phyloP scores from a whole-genome alignment of 2,797 vertebrate genomes.

The Aplochiton taeniatus region DNA sequence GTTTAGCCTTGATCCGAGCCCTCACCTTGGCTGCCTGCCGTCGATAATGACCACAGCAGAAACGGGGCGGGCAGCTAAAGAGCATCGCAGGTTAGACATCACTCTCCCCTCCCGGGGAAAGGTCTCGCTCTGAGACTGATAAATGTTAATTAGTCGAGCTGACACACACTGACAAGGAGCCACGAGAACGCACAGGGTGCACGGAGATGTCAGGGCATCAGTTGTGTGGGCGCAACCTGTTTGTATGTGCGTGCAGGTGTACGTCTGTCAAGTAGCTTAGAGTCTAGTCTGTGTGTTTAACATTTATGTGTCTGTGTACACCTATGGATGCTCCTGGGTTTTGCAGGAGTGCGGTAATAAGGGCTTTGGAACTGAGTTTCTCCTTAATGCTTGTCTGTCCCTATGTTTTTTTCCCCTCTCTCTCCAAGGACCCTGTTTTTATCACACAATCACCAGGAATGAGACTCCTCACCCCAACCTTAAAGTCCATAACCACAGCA shows the following conservation, averaged over 20 bases:
- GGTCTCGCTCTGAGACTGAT: conserved; percentile 75
- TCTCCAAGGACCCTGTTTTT: no score
- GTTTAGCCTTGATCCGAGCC: conserved; percentile 49
- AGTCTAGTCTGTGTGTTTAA: no score
- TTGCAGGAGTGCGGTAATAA: no score
- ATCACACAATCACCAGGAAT: no score
- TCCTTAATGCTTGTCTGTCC: no score
- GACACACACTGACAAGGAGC: conserved; percentile 57
- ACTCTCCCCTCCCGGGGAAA: conserved; percentile 58
- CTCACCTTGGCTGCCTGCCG: conserved; percentile 48
- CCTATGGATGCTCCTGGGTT: no score
- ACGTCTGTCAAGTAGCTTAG: not conserved
- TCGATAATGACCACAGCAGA: conserved; percentile 61
- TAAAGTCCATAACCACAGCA: no score
- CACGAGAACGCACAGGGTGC: conserved; percentile 20
- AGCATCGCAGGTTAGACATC: conserved; percentile 63
- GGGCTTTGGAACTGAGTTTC: no score
- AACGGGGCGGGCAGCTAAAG: conserved; percentile 55
- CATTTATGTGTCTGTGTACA: no score
- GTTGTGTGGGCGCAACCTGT: not conserved
- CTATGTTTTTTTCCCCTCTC: no score
- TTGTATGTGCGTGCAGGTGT: not conserved
- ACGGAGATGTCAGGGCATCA: not conserved
- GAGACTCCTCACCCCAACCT: no score
- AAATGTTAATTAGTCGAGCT: conserved; percentile 78